phyloP scores from a whole-genome alignment of 2,113 vertebrate species.

The Heterotis niloticus region DNA sequence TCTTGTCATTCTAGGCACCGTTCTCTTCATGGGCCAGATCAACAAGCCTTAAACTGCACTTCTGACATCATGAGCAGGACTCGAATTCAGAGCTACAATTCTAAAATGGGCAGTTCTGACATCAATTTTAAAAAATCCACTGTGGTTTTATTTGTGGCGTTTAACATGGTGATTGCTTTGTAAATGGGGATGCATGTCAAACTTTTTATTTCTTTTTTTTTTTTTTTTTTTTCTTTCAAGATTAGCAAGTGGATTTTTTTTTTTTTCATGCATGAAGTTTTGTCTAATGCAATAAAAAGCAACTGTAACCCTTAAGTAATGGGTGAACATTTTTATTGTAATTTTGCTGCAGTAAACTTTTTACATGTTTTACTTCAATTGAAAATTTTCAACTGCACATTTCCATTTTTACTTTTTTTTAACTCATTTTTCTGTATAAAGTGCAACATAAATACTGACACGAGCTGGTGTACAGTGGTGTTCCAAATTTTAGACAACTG shows the following conservation, averaged over 20 bases:
- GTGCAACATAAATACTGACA: no score
- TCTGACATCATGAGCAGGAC: conserved; percentile 18
- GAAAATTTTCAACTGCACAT: neutral
- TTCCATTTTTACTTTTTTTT: neutral
- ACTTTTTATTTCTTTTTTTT: neutral
- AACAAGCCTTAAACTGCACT: conserved; percentile 74
- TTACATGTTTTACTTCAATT: neutral
- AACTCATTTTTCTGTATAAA: no score
- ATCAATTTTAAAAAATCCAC: neutral
- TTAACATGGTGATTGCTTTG: conserved; percentile 3
- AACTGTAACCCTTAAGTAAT: neutral
- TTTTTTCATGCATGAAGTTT: neutral
- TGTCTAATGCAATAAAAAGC: neutral
- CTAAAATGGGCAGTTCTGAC: neutral
- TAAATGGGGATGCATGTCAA: neutral
- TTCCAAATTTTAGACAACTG: no score
- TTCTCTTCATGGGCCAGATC: conserved; percentile 94
- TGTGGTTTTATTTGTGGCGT: neutral
- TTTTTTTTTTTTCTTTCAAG: conserved; percentile 10
- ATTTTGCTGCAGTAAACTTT: conserved; percentile 10
- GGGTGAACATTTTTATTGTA: conserved; percentile 2
- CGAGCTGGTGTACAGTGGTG: no score
- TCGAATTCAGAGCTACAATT: neutral
- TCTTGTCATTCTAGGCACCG: conserved; percentile 66
- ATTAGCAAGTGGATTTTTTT: no score